Evolutionary conservation across 2,113 vertebrate genomes (phyloP).

Genomic region (Pongo pygmaeus): DNA sequence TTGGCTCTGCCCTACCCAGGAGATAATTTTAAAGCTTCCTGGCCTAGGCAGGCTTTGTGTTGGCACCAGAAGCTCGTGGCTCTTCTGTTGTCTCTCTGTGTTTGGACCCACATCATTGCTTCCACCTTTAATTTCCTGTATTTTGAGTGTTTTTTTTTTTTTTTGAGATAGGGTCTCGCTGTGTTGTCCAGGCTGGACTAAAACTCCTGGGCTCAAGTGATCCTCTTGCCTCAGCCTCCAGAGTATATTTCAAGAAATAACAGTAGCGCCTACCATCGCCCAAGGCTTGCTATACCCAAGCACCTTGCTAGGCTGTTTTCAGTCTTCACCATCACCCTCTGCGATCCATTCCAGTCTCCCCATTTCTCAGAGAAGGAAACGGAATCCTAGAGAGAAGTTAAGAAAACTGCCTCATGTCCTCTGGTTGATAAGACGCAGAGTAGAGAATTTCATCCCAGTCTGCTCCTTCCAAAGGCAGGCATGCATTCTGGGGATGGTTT

Average conservation of each 20-base stretch:
- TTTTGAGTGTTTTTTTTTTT: not conserved
- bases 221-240: not conserved
- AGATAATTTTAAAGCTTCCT: not conserved
- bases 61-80: not conserved
- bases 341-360: not conserved
- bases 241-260: not conserved
- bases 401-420: not conserved
- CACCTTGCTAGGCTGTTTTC: not conserved
- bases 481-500: not conserved
- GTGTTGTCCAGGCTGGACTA: not conserved
- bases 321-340: not conserved
- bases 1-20: not conserved
- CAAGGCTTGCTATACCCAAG: accelerated
- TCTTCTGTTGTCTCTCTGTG: not conserved
- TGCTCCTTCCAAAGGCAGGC: not conserved
- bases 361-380: constrained; percentile 1
- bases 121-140: not conserved
- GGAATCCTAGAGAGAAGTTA: not conserved
- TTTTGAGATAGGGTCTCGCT: too few relatives aligned
- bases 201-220: not conserved
- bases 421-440: not conserved
- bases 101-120: not conserved
- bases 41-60: not conserved
- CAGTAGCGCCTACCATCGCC: accelerated
- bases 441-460: not conserved